phyloP scores from a whole-genome alignment of 1,140 invertebrate species.

The Popillia japonica region DNA sequence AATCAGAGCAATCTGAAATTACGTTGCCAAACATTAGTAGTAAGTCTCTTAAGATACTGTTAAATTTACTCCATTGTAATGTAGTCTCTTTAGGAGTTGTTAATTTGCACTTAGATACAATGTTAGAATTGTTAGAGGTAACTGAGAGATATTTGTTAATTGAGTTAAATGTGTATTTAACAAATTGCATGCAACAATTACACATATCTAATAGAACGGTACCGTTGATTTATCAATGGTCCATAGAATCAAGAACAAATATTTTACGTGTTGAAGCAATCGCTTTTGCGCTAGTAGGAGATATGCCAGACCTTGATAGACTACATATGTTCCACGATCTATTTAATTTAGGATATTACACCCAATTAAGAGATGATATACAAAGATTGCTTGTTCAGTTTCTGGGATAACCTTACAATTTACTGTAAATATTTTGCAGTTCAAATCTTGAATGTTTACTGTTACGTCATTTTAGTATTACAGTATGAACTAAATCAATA shows the following conservation, averaged over 20 bases:
- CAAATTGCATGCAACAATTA: conserved; percentile 64
- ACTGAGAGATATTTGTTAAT: conserved; percentile 72
- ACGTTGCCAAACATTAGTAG: conserved; percentile 66
- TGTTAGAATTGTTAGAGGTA: conserved; percentile 71
- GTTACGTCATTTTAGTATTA: too few relatives aligned
- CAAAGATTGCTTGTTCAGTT: conserved; percentile 48
- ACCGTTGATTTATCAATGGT: conserved; percentile 66
- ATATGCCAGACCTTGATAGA: conserved; percentile 60
- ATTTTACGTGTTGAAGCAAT: conserved; percentile 66
- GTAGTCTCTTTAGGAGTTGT: background rate
- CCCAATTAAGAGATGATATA: conserved; percentile 55
- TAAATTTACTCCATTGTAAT: conserved; percentile 63
- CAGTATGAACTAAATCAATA: too few relatives aligned
- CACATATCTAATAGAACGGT: conserved; percentile 60
- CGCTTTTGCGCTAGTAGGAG: conserved; percentile 63
- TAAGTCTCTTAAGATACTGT: conserved; percentile 64
- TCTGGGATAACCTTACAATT: background rate
- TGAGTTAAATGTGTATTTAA: conserved; percentile 65
- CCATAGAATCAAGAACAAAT: conserved; percentile 65
- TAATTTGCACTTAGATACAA: conserved; percentile 62
- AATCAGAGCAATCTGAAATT: conserved; percentile 67
- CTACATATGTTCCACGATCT: conserved; percentile 54
- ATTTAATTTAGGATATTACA: conserved; percentile 52
- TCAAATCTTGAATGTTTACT: too few relatives aligned
- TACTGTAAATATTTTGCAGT: too few relatives aligned